Evolutionary conservation across 2,797 vertebrate genomes (phyloP), one percentile per base, ranked within the genome.

Genomic region (Paguma larvata): DNA sequence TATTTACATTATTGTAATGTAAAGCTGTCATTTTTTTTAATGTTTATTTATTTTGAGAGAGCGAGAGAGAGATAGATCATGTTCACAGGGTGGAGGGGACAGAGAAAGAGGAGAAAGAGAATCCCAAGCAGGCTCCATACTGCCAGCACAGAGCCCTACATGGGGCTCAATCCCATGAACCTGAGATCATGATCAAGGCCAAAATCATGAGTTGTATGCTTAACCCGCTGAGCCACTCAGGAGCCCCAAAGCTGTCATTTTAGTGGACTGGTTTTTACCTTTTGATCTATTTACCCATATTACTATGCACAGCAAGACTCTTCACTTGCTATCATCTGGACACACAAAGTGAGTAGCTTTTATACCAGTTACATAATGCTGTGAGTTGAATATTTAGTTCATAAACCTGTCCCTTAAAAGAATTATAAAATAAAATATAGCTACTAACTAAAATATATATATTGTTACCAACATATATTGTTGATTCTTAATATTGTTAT

Each of bases 231-330:
- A 59, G 56, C 19, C 56, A 59, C 56, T 59, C 56, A 59, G 56
- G 56, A 23, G 8, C 56, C 21, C 56, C 56, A 84, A 51, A 75
- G 27, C 38, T 90, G 86, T 78, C 62, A 38, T 84, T 91, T 94
- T 92, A 85, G 65, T 88, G 30, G 7, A 65, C 62, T 94, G 30
- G 3, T 88, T 96, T 65, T 92, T 34, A 85, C 51, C 91, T 94
- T 62, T 83, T 94, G 91, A 91, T 34, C 51, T 86, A 14, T 77
- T 93, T 87, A 91, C 27, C 16, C 70, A 75, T 73, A 80, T 80
- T 25, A 48, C 15, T 59, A 8, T 73, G 46, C 77, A 79, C 8
- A 65, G 63, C 53, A 82, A 73, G 56, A 75, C 38, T 90, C 41
- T 73, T 96, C 73, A 65, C 38, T 48, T 91, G 38, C 89, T 68